These are phyloP conservation scores for Crocodylus rhombifer DNA, from an alignment of 2,797 vertebrate genomes.

Conservation along the genomic window DNA sequence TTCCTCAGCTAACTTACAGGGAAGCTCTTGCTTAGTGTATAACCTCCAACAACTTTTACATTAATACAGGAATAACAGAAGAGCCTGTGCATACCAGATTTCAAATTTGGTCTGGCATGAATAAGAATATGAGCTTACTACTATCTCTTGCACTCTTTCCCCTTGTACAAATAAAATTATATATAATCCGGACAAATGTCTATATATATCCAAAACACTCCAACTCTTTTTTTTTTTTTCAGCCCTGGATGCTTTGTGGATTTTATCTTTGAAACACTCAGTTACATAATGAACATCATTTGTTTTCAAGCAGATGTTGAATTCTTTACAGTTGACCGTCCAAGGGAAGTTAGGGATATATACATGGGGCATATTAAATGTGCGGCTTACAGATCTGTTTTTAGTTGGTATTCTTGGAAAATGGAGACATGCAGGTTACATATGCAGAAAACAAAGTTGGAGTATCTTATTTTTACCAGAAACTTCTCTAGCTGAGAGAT, in stretches of 20 bases:
- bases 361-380: not conserved
- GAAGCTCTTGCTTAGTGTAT: not conserved
- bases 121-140: not conserved
- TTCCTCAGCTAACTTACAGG: not conserved
- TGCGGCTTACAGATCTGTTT: rapidly evolving
- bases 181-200: not conserved
- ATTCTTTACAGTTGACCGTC: not conserved
- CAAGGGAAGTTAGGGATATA: not conserved
- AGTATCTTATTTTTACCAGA: not conserved
- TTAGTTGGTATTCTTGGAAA: not conserved
- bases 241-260: not conserved
- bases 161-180: not conserved
- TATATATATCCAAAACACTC: not conserved
- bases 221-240: not conserved
- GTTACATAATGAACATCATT: not conserved
- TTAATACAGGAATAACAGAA: not conserved
- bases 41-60: not conserved
- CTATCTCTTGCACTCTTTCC: not conserved
- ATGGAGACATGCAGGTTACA: not conserved
- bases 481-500: not conserved
- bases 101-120: not conserved
- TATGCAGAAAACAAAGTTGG: not conserved
- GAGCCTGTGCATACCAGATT: not conserved
- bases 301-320: not conserved
- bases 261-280: not conserved